Base-by-base conservation (phyloP, 2,113 vertebrate species). In the Menidia beryllina region DNA sequence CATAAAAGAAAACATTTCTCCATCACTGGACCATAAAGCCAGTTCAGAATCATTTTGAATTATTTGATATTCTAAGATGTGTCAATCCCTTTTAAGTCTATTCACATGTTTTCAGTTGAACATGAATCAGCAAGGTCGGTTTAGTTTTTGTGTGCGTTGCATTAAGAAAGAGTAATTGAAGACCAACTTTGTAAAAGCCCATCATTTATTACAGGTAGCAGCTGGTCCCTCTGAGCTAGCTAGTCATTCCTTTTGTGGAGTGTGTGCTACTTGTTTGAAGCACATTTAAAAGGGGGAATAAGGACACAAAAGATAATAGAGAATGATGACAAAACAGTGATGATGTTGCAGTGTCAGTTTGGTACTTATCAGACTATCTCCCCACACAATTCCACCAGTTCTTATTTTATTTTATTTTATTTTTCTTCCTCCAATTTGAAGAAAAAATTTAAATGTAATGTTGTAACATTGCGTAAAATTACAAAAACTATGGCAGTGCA, bases 101-200 rank as follows among this genome's bases (percentile, higher is more conserved):
- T 66, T 65, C 24, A 25, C 27, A 39, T 71, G 45, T 53, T n/a
- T 58, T 62, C 23, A 55, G 41, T 51, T 72, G 64, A 61, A 56
- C 53, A 24, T 5, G 52, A 60, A 48, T 49, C 61, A 68, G 56
- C n/a, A 25, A 64, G 27, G 25, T 63, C 21, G 58, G 45, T 59
- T 52, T 53, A 27, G 30, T 61, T 65, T 59, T 21, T 67, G 41
- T 77, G 38, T 70, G 52, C 51, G 15, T 60, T 50, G 20, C 9
- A 19, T 49, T 57, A 38, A 62, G 64, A 52, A 54, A 24, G n/a
- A n/a, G 34, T 21, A 43, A 72, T 74, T 73, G 59, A 26, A 45
- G 60, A 82, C 53, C 57, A 61, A 43, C 48, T 34, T 21, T 13
- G 7, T 66, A 59, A 75, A 72, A 38, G 17, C n/a, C 34, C 23